Percentiles rank a stretch among this genome's conserved stretches.
These are phyloP conservation scores for Gerris lacustris DNA, from an alignment of 2,888 invertebrate genomes.

Conservation along the genomic window DNA sequence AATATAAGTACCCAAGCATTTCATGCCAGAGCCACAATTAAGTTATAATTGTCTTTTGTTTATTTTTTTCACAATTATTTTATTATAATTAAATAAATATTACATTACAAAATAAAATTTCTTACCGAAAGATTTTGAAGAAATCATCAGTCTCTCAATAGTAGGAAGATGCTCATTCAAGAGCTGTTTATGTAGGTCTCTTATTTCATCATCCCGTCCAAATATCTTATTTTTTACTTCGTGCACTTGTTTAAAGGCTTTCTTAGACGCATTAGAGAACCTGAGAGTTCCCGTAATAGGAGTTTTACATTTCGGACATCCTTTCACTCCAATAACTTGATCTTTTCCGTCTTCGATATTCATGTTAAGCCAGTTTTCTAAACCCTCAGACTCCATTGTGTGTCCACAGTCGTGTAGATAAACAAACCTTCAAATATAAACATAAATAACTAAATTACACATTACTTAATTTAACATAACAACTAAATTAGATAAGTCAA, in stretches of 20 bases:
- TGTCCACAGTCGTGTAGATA: not conserved
- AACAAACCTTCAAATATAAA: not conserved
- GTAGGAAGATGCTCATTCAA: not conserved
- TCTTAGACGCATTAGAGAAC: conserved; percentile 44
- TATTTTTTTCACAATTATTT: no score
- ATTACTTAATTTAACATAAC: no score
- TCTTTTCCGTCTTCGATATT: conserved; percentile 9
- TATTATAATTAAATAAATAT: no score
- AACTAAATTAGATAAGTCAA: no score
- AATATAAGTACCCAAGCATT: no score
- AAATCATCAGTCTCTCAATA: no score
- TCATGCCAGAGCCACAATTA: no score
- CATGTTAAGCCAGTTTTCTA: conserved; percentile 33
- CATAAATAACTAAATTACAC: no score
- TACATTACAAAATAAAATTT: no score
- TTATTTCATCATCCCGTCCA: not conserved
- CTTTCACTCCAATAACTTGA: conserved; percentile 34
- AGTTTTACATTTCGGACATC: conserved; percentile 49
- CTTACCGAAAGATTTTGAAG: no score
- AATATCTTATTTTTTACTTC: conserved; percentile 32
- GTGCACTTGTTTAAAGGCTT: conserved; percentile 36
- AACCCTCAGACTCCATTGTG: conserved; percentile 37
- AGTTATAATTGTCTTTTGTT: no score
- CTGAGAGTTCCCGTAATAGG: conserved; percentile 46
- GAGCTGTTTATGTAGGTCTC: not conserved